Percentiles rank a stretch among this genome's conserved stretches.
These are phyloP conservation scores for Tipula lateralis DNA, from an alignment of 2,888 invertebrate species.

Conservation along the genomic window DNA sequence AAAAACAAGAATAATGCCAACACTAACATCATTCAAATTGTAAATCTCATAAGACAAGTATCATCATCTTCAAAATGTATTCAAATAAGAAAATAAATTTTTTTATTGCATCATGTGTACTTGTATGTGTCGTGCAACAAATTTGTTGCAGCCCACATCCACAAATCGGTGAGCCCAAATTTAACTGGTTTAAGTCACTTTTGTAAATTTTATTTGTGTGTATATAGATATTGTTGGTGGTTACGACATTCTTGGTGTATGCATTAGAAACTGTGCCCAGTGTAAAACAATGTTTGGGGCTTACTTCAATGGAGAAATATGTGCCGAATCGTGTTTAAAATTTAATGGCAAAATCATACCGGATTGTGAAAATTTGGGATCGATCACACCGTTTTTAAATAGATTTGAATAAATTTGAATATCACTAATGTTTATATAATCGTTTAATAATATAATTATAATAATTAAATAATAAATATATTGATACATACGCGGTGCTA, in stretches of 20 bases:
- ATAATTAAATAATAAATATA: neutral
- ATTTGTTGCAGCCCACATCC: neutral
- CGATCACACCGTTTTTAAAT: neutral
- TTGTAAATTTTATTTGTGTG: neutral
- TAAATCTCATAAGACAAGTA: neutral
- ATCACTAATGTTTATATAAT: neutral
- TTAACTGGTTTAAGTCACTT: neutral
- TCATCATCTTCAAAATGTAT: neutral
- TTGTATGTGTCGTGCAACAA: neutral
- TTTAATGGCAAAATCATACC: conserved; percentile 15
- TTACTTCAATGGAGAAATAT: neutral
- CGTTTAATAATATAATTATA: neutral
- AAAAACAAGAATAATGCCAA: neutral
- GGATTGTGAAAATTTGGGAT: conserved; percentile 19
- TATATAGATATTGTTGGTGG: neutral
- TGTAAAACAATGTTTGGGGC: neutral
- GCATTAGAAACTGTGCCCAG: neutral
- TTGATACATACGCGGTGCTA: neutral
- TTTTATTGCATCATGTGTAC: neutral
- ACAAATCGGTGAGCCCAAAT: neutral
- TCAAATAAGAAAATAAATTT: neutral
- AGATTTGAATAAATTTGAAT: neutral
- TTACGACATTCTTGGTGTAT: neutral
- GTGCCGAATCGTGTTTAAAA: conserved; percentile 6
- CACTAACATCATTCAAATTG: neutral